phyloP scores from a whole-genome alignment of 1,140 invertebrate genomes.

The Oryzaephilus surinamensis region DNA sequence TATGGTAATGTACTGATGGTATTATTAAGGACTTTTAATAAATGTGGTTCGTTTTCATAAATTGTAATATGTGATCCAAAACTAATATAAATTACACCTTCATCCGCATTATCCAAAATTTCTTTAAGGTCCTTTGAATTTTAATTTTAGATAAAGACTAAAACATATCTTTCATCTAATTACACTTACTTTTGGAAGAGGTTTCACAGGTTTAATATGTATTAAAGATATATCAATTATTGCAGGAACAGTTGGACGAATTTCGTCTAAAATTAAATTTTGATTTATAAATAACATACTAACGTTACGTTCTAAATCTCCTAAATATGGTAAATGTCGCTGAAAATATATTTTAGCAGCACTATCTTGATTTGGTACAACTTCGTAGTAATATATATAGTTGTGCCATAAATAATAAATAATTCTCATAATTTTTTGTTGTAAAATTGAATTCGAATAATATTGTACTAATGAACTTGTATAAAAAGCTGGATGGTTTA shows the following conservation, averaged over 20 bases:
- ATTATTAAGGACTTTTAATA: too few species aligned
- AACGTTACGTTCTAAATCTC: constrained; percentile 39
- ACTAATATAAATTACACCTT: constrained; percentile 12
- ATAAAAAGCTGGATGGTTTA: constrained; percentile 36
- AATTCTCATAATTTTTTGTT: constrained; percentile 29
- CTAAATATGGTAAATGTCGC: constrained; percentile 32
- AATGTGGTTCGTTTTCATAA: too few species aligned
- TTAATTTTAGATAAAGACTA: neutral
- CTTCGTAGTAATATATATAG: constrained; percentile 19
- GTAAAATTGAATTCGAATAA: constrained; percentile 33
- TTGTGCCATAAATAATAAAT: constrained; percentile 16
- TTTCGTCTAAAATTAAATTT: constrained; percentile 37
- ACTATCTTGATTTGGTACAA: constrained; percentile 23
- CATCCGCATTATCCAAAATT: constrained; percentile 8
- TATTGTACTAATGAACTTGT: constrained; percentile 28
- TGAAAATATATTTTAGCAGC: constrained; percentile 36
- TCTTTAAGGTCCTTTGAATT: constrained; percentile 9
- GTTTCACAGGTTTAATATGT: constrained; percentile 26
- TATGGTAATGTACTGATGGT: too few species aligned
- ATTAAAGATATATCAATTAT: constrained; percentile 39
- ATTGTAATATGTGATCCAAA: constrained; percentile 11
- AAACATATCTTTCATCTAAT: too few species aligned
- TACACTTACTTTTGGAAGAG: constrained; percentile 3
- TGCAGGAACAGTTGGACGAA: constrained; percentile 37
- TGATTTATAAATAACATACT: constrained; percentile 42